Evolutionary conservation across 2,888 invertebrate species (phyloP).

Genomic region (Lysandra bellargus): DNA sequence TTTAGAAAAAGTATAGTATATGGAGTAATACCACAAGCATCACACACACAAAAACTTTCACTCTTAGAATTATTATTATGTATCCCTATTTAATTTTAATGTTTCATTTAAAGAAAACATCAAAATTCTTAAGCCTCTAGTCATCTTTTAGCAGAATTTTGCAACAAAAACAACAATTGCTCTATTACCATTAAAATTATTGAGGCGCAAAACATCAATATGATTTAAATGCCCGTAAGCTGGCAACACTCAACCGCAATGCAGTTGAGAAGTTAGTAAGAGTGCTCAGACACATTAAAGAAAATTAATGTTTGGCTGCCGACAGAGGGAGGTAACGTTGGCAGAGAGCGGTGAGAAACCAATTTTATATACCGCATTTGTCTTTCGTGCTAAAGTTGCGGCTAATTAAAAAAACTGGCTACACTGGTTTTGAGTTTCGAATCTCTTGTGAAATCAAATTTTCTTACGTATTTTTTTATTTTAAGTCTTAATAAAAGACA

Average conservation of each 20-base stretch:
- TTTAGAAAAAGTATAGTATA: no score
- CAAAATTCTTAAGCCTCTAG: neutral
- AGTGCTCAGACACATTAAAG: conserved; percentile 80
- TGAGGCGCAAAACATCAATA: conserved; percentile 4
- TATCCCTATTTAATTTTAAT: no score
- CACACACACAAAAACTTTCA: no score
- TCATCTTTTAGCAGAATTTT: neutral
- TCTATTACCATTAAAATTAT: neutral
- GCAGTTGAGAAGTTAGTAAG: conserved; percentile 72
- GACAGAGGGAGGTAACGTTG: conserved; percentile 70
- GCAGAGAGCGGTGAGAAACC: conserved; percentile 67
- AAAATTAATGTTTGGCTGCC: conserved; percentile 79
- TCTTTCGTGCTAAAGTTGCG: conserved; percentile 56
- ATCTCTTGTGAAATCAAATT: neutral
- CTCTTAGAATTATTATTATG: no score
- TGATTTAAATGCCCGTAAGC: conserved; percentile 15
- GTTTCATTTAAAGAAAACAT: no score
- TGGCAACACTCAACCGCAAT: conserved; percentile 59
- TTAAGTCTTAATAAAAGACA: neutral
- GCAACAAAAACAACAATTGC: neutral
- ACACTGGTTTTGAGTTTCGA: conserved; percentile 34
- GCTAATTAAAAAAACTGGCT: conserved; percentile 16
- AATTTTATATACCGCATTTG: conserved; percentile 68
- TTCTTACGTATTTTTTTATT: neutral
- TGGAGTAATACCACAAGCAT: no score